Percentiles rank a stretch among this genome's conserved stretches.
Conservation (phyloP, 2,797 vertebrate genomes). For the Galago senegalensis region DNA sequence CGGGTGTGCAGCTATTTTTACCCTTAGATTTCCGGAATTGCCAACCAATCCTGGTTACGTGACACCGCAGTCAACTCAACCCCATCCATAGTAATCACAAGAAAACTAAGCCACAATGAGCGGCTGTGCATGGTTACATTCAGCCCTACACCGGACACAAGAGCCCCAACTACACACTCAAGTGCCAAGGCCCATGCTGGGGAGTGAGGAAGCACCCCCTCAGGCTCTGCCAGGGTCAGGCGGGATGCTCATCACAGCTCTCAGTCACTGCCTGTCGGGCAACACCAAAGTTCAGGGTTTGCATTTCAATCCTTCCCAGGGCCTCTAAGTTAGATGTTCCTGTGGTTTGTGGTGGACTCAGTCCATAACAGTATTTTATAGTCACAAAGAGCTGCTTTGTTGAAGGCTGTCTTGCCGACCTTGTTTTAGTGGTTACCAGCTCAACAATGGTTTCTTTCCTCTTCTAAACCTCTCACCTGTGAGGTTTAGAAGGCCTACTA, state of each 20-base stretch:
- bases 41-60: constrained; percentile 61
- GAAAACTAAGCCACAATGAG: constrained; percentile 61
- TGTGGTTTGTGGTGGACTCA: constrained; percentile 24
- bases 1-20: constrained; percentile 80
- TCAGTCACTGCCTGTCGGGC: not conserved
- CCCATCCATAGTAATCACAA: constrained; percentile 64
- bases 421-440: not conserved
- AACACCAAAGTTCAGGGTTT: not conserved
- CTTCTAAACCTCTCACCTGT: not conserved
- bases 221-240: not conserved
- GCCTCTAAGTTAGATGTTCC: not conserved
- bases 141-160: not conserved
- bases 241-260: rapidly evolving
- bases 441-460: not conserved
- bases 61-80: constrained; percentile 74
- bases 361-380: not conserved
- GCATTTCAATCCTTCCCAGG: not conserved
- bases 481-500: not conserved
- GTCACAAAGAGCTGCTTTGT: constrained; percentile 41
- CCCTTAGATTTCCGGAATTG: constrained; percentile 78
- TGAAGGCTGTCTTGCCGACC: not conserved
- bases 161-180: not conserved
- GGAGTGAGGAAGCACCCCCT: not conserved
- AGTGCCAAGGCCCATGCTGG: not conserved
- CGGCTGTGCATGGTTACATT: constrained; percentile 39